Evolutionary conservation across 2,888 invertebrate genomes (phyloP).

Genomic region (Sinhomidia bicolor): DNA sequence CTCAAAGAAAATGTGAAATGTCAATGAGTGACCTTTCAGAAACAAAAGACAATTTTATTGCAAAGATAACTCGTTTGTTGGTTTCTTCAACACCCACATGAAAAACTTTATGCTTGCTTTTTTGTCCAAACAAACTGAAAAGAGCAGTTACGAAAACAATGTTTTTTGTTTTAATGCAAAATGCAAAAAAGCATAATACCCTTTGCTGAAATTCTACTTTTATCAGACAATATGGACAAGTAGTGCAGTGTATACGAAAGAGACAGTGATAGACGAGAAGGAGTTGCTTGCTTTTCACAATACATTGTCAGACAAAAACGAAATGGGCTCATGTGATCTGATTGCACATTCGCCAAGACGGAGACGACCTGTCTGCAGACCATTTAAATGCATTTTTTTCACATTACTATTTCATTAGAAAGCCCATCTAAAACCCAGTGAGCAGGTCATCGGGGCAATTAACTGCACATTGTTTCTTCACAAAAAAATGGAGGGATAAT

Average conservation of each 20-base stretch:
- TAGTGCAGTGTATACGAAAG: not conserved
- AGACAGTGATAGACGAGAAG: not conserved
- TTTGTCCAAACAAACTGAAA: not conserved
- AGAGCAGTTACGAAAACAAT: not conserved
- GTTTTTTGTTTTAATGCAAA: slow-evolving; percentile 34
- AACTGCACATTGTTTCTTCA: not conserved
- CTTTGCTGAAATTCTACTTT: not conserved
- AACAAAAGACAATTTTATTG: slow-evolving; percentile 46
- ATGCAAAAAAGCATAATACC: not conserved
- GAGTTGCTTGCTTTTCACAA: not conserved
- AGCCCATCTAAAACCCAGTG: not conserved
- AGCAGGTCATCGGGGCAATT: not conserved
- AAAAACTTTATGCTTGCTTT: not conserved
- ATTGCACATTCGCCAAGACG: too few species aligned
- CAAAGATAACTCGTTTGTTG: slow-evolving; percentile 3
- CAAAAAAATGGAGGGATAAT: not conserved
- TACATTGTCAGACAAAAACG: slow-evolving; percentile 6
- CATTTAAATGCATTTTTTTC: too few species aligned
- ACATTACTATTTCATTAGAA: too few species aligned
- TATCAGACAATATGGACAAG: not conserved
- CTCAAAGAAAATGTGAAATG: slow-evolving; percentile 50
- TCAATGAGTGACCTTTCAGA: slow-evolving; percentile 64
- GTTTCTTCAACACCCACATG: slow-evolving; percentile 1
- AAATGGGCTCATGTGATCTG: not conserved
- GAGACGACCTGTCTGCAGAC: too few species aligned